phyloP scores from a whole-genome alignment of 2,113 vertebrate genomes.

The Gorsachius goisagi region DNA sequence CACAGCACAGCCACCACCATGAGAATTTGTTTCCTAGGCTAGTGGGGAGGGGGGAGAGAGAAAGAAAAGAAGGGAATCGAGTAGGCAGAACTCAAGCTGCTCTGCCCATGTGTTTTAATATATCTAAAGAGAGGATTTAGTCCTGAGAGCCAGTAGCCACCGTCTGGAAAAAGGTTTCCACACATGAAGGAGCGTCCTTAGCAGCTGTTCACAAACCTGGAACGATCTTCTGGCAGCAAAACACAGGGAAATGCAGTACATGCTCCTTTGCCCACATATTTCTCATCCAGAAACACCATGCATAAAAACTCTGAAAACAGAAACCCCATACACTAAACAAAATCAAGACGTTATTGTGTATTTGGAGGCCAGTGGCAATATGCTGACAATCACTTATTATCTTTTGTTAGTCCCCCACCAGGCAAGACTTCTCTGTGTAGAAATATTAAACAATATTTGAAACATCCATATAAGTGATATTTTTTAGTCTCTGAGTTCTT shows the following conservation, averaged over 20 bases:
- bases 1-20: neutral
- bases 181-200: neutral
- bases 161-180: neutral
- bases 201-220: neutral
- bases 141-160: neutral
- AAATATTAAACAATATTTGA: neutral
- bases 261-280: neutral
- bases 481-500: neutral
- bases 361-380: neutral
- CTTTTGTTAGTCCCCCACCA: neutral
- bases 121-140: neutral
- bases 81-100: neutral
- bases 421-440: neutral
- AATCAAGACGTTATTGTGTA: neutral
- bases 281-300: neutral
- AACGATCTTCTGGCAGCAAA: neutral
- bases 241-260: neutral
- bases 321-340: neutral
- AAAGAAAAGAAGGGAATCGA: neutral
- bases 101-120: neutral
- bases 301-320: neutral
- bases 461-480: neutral
- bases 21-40: neutral
- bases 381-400: neutral
- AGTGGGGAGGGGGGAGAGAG: fast-evolving